Percentiles rank a stretch among this genome's conserved stretches.
Evolutionary conservation across 2,888 invertebrate species (phyloP).

Genomic region (Conchocele bisecta): DNA sequence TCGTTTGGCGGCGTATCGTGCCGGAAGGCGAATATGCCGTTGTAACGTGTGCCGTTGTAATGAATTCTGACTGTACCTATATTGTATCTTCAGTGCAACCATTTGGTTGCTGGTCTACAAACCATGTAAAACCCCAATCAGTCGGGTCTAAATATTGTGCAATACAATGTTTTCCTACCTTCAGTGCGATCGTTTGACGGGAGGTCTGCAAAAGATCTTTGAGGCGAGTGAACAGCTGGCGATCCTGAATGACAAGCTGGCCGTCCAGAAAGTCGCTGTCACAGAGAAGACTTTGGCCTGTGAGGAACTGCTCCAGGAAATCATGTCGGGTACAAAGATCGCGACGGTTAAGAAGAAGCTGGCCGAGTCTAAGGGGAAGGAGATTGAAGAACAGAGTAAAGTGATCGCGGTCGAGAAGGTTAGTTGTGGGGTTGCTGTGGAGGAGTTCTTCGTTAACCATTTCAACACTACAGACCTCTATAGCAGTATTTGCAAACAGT

Average conservation of each 20-base stretch:
- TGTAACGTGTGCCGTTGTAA: too few species aligned
- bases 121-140: too few species aligned
- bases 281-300: conserved; percentile 92
- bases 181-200: conserved; percentile 88
- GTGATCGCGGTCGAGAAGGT: conserved; percentile 91
- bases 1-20: too few species aligned
- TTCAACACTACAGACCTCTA: too few species aligned
- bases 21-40: too few species aligned
- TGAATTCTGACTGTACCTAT: too few species aligned
- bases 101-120: too few species aligned
- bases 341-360: conserved; percentile 91
- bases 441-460: too few species aligned
- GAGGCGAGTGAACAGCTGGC: conserved; percentile 93
- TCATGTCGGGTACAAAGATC: conserved; percentile 85
- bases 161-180: conserved; percentile 39
- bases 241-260: conserved; percentile 91
- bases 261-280: conserved; percentile 92
- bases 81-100: too few species aligned
- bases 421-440: too few species aligned
- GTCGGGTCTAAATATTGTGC: too few species aligned
- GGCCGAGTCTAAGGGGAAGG: conserved; percentile 91
- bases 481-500: too few species aligned
- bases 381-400: conserved; percentile 92
- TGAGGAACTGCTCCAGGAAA: conserved; percentile 90
- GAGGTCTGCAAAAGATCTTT: conserved; percentile 91